phyloP scores from a whole-genome alignment of 2,888 invertebrate genomes.

The Eupeodes latifasciatus region DNA sequence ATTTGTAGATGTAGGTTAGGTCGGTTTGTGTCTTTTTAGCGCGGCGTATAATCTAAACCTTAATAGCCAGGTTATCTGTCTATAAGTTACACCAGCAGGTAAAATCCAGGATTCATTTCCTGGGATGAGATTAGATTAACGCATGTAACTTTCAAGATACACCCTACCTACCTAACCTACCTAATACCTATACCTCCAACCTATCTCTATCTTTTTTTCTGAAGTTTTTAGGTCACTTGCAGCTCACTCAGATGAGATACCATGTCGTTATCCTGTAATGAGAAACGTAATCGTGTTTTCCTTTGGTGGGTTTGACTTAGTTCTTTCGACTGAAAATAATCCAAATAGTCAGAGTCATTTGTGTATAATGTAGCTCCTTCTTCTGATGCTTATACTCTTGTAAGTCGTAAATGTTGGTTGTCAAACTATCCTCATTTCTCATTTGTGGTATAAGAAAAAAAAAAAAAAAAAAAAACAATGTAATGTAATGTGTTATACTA shows the following conservation, averaged over 20 bases:
- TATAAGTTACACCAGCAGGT: constrained; percentile 5
- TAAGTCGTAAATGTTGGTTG: not conserved
- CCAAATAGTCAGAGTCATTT: constrained; percentile 38
- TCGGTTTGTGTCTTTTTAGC: constrained; percentile 12
- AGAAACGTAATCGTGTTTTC: constrained; percentile 41
- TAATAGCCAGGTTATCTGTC: constrained; percentile 26
- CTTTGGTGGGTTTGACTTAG: constrained; percentile 26
- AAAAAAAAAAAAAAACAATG: too few relatives aligned
- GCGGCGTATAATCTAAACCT: constrained; percentile 53
- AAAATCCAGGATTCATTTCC: constrained; percentile 36
- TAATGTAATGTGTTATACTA: too few relatives aligned
- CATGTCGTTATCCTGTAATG: constrained; percentile 17
- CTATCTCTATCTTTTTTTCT: not conserved
- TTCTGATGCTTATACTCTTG: not conserved
- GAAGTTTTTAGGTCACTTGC: constrained; percentile 38
- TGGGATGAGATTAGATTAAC: constrained; percentile 52
- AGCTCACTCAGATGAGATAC: constrained; percentile 22
- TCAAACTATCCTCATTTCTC: constrained; percentile 21
- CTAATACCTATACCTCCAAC: not conserved
- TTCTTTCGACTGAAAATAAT: constrained; percentile 41
- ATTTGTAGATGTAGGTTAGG: not conserved
- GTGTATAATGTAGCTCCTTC: constrained; percentile 1
- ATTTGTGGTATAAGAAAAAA: not conserved
- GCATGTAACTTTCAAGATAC: not conserved
- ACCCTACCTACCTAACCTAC: not conserved